phyloP scores from a whole-genome alignment of 1,140 invertebrate species.

The Cotesia glomerata region DNA sequence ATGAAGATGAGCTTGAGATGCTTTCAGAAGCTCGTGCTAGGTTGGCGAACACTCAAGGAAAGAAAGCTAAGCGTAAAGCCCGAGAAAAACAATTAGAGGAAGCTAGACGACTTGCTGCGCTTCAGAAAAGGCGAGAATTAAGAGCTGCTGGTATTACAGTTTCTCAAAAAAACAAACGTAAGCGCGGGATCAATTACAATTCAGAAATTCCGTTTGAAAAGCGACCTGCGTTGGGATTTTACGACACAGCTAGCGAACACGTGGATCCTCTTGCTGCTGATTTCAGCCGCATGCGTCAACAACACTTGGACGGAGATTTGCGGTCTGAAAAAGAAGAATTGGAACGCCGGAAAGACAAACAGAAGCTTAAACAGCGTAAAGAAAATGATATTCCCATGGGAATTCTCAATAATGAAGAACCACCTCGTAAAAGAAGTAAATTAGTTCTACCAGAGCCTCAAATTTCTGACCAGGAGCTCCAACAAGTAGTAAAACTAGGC shows the following conservation, averaged over 20 bases:
- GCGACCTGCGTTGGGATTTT: slow-evolving; percentile 87
- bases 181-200: slow-evolving; percentile 96
- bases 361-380: slow-evolving; percentile 92
- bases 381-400: slow-evolving; percentile 95
- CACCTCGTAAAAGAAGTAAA: slow-evolving; percentile 92
- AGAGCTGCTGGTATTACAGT: slow-evolving; percentile 96
- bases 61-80: slow-evolving; percentile 98
- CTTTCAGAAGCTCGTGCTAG: slow-evolving; percentile 97
- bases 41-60: slow-evolving; percentile 98
- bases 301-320: slow-evolving; percentile 92
- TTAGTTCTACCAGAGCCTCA: slow-evolving; percentile 95
- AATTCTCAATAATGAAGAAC: slow-evolving; percentile 89
- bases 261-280: slow-evolving; percentile 89
- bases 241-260: slow-evolving; percentile 89
- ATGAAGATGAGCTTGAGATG: slow-evolving; percentile 99
- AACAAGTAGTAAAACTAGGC: slow-evolving; percentile 96
- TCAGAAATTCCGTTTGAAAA: slow-evolving; percentile 98
- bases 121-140: slow-evolving; percentile 96
- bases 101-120: slow-evolving; percentile 90
- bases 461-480: slow-evolving; percentile 89
- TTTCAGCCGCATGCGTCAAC: slow-evolving; percentile 87
- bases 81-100: slow-evolving; percentile 98
- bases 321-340: slow-evolving; percentile 88
- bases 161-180: slow-evolving; percentile 74
- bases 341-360: slow-evolving; percentile 88